A percentile compares a stretch with the other conserved stretches of the same genome.
Conservation (phyloP, 1,140 invertebrate species). For the Hypothenemus hampei region DNA sequence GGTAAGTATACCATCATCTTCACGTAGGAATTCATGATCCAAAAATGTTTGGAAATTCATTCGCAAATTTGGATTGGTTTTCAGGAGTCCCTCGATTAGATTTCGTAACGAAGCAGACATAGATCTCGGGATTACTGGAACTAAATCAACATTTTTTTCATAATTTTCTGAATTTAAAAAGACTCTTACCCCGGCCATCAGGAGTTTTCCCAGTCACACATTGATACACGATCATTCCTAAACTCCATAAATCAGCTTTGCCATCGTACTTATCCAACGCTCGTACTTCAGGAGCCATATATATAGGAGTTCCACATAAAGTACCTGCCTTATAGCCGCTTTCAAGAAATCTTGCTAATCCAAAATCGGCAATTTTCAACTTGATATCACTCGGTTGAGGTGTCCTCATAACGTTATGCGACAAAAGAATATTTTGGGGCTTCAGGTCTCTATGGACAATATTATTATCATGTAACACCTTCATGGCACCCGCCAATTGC, state of each 20-base stretch:
- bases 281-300: conserved; percentile 99
- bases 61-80: conserved; percentile 88
- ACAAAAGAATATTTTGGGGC: conserved; percentile 93
- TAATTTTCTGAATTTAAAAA: conserved; percentile 98
- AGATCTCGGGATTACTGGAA: conserved; percentile 91
- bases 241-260: conserved; percentile 98
- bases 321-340: conserved; percentile 99
- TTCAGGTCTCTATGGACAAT: conserved; percentile 99
- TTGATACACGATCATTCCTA: conserved; percentile 98
- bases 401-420: conserved; percentile 67
- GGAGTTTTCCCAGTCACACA: conserved; percentile 98
- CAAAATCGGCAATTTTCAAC: conserved; percentile 98
- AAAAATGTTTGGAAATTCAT: conserved; percentile 96
- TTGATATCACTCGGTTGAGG: conserved; percentile 87
- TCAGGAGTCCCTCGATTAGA: conserved; percentile 79
- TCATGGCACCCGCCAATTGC: conserved; percentile 96
- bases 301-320: conserved; percentile 99
- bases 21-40: conserved; percentile 84
- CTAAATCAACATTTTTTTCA: conserved; percentile 92
- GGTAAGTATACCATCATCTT: too few species aligned
- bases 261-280: conserved; percentile 99
- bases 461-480: conserved; percentile 93
- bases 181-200: conserved; percentile 95
- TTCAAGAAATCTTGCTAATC: conserved; percentile 96
- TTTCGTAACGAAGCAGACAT: conserved; percentile 87